phyloP scores from a whole-genome alignment of 2,888 invertebrate genomes.

The Agelastica alni region DNA sequence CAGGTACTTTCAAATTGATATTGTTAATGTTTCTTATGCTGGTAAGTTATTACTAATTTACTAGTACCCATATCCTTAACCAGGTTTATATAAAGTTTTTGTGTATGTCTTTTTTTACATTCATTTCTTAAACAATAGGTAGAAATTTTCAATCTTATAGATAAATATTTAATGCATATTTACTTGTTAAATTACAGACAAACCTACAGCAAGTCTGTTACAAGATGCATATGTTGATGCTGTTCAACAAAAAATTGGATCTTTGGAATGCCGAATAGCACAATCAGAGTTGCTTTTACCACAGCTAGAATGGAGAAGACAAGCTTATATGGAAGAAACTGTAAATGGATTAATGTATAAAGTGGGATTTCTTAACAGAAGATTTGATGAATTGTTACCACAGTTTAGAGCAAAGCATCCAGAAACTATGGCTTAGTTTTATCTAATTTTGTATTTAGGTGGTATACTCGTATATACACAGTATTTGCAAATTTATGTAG shows the following conservation, averaged over 20 bases:
- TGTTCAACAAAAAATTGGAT: slow-evolving; percentile 56
- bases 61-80: background rate
- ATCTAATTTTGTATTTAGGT: background rate
- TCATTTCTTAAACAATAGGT: background rate
- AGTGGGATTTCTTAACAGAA: slow-evolving; percentile 57
- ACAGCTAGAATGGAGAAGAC: slow-evolving; percentile 54
- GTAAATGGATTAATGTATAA: slow-evolving; percentile 55
- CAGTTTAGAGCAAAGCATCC: slow-evolving; percentile 44
- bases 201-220: slow-evolving; percentile 45
- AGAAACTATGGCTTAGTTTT: slow-evolving; percentile 28
- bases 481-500: no score
- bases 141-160: background rate
- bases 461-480: no score
- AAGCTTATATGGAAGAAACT: slow-evolving; percentile 57
- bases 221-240: slow-evolving; percentile 59
- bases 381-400: slow-evolving; percentile 59
- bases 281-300: slow-evolving; percentile 55
- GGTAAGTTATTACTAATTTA: slow-evolving; percentile 51
- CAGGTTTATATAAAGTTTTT: no score
- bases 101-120: no score
- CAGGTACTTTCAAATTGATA: slow-evolving; percentile 57
- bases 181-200: no score
- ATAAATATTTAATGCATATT: no score
- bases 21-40: slow-evolving; percentile 56
- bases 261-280: slow-evolving; percentile 56